Conservation (phyloP, 2,888 invertebrate genomes). For the Andrena haemorrhoa region DNA sequence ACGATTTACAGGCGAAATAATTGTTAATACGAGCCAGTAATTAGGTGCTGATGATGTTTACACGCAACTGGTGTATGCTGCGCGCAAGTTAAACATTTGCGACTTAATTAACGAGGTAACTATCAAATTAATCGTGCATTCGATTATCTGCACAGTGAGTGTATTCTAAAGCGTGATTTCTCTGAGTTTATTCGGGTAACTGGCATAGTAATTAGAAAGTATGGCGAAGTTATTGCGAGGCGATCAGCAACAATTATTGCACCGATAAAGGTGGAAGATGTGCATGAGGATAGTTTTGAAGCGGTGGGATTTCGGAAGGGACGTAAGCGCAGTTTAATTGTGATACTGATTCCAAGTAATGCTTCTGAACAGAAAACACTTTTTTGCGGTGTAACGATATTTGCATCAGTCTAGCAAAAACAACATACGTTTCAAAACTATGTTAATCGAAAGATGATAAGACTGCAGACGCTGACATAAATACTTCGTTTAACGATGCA, state of each 20-base stretch:
- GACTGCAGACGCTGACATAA: neutral
- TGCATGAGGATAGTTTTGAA: neutral
- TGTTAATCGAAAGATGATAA: slow-evolving; percentile 2
- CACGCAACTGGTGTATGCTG: too few relatives aligned
- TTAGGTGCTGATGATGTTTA: neutral
- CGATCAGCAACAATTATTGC: neutral
- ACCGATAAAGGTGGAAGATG: neutral
- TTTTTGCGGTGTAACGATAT: neutral
- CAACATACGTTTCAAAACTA: slow-evolving; percentile 17
- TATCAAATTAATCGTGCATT: too few relatives aligned
- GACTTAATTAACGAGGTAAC: too few relatives aligned
- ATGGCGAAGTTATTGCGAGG: neutral
- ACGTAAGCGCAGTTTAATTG: neutral
- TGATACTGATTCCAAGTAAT: neutral
- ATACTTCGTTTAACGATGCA: neutral
- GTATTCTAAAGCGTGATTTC: too few relatives aligned
- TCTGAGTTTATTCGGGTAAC: too few relatives aligned
- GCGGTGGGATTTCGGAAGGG: neutral
- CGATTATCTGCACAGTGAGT: too few relatives aligned
- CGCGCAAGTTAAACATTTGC: too few relatives aligned
- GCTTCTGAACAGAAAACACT: slow-evolving; percentile 6
- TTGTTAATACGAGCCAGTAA: neutral
- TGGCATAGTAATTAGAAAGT: too few relatives aligned
- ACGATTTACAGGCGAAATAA: neutral
- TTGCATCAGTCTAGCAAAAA: slow-evolving; percentile 17